Evolutionary conservation across 2,888 invertebrate species (phyloP).

Genomic region (Spialia ferax): DNA sequence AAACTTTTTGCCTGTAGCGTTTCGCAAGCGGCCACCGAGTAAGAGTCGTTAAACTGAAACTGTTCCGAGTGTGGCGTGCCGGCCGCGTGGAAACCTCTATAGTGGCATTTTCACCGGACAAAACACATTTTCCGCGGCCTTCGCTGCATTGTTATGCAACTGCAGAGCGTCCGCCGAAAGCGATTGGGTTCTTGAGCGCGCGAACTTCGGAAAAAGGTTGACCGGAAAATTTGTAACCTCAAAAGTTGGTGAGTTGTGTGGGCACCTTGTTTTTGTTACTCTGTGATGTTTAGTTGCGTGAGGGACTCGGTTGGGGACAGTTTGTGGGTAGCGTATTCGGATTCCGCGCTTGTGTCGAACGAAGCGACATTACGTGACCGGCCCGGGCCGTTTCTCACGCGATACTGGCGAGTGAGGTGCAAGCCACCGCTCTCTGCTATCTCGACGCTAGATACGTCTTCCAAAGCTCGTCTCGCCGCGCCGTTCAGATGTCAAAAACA

Average conservation of each 20-base stretch:
- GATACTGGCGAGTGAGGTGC: conserved; percentile 63
- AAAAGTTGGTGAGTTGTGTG: conserved; percentile 55
- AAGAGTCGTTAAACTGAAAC: conserved; percentile 59
- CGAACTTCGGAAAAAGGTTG: conserved; percentile 62
- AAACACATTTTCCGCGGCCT: conserved; percentile 74
- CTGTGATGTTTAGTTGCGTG: conserved; percentile 61
- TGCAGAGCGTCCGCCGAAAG: conserved; percentile 50
- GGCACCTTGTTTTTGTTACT: conserved; percentile 57
- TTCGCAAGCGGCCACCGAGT: conserved; percentile 66
- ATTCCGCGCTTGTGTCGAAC: conserved; percentile 48
- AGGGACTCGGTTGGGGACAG: conserved; percentile 45
- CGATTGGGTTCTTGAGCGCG: conserved; percentile 59
- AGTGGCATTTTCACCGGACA: conserved; percentile 66
- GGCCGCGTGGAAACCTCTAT: conserved; percentile 56
- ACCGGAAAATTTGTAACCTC: conserved; percentile 68
- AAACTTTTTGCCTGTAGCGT: conserved; percentile 70
- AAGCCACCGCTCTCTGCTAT: conserved; percentile 53
- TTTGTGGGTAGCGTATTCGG: conserved; percentile 72
- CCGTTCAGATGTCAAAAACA: conserved; percentile 14
- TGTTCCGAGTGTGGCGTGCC: conserved; percentile 64
- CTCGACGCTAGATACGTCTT: conserved; percentile 50
- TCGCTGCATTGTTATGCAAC: conserved; percentile 83
- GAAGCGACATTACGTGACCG: conserved; percentile 66
- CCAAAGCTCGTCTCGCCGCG: conserved; percentile 31
- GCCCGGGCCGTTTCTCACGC: conserved; percentile 68